phyloP scores from a whole-genome alignment of 1,140 invertebrate genomes.

The Drosophila varians region DNA sequence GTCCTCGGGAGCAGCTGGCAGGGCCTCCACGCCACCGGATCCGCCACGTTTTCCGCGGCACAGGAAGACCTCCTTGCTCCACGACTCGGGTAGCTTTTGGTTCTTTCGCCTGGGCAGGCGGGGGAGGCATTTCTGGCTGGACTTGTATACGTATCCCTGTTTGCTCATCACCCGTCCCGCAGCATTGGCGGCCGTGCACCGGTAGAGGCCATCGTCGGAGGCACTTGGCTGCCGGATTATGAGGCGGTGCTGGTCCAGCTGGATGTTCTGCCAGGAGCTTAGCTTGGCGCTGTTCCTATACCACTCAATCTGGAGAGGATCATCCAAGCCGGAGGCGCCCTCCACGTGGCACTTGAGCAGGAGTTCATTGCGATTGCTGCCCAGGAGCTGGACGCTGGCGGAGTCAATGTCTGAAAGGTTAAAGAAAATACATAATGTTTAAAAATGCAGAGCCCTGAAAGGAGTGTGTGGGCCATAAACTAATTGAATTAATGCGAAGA shows the following conservation, averaged over 20 bases:
- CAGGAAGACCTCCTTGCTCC: conserved; percentile 84
- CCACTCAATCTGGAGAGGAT: conserved; percentile 90
- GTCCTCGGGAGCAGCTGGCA: conserved; percentile 40
- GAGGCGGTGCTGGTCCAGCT: conserved; percentile 87
- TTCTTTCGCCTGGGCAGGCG: conserved; percentile 84
- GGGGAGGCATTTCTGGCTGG: conserved; percentile 62
- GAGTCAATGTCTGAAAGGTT: conserved; percentile 88
- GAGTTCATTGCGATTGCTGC: conserved; percentile 86
- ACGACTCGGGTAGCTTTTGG: conserved; percentile 85
- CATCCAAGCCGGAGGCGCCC: conserved; percentile 85
- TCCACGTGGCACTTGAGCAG: conserved; percentile 90
- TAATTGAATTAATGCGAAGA: conserved; percentile 45
- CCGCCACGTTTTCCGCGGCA: conserved; percentile 75
- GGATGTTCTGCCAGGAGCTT: conserved; percentile 85
- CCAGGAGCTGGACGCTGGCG: conserved; percentile 87
- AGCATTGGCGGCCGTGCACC: conserved; percentile 90
- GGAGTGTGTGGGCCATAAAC: conserved; percentile 35
- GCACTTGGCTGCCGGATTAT: conserved; percentile 86
- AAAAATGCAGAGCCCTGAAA: neutral
- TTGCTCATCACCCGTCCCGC: conserved; percentile 89
- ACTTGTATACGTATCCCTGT: conserved; percentile 85
- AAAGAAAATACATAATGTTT: conserved; percentile 16
- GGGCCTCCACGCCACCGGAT: conserved; percentile 22
- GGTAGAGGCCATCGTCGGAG: conserved; percentile 88
- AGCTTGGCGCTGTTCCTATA: conserved; percentile 89